These are phyloP conservation scores for Sinopyrophorus schimmeli DNA, from an alignment of 2,888 invertebrate species.

Conservation along the genomic window DNA sequence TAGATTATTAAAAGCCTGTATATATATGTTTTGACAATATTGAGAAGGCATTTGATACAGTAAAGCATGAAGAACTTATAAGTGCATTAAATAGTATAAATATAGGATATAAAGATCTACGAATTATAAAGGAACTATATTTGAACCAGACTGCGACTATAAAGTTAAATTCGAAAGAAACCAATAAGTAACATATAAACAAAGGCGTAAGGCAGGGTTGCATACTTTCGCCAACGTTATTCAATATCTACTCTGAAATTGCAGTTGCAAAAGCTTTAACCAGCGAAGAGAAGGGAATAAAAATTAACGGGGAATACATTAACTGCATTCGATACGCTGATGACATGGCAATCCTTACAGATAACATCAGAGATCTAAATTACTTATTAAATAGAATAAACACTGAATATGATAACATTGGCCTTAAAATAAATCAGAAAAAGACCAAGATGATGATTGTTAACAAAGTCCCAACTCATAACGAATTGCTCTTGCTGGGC, in stretches of 20 bases:
- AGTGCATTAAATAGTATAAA: too few relatives aligned
- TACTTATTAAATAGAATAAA: slow-evolving; percentile 3
- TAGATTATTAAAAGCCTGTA: slow-evolving; percentile 3
- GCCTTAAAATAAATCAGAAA: neutral
- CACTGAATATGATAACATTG: slow-evolving; percentile 1
- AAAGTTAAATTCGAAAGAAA: neutral
- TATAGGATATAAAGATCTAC: too few relatives aligned
- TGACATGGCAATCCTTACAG: slow-evolving; percentile 2
- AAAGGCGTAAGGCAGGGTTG: neutral
- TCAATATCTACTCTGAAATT: neutral
- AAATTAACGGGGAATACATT: neutral
- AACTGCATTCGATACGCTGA: slow-evolving; percentile 9
- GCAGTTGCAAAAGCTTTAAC: neutral
- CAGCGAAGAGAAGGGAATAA: neutral
- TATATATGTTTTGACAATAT: neutral
- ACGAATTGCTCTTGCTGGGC: neutral
- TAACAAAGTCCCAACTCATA: neutral
- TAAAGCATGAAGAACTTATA: too few relatives aligned
- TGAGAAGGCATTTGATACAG: neutral
- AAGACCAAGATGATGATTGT: slow-evolving; percentile 2
- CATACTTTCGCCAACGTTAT: neutral
- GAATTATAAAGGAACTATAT: neutral
- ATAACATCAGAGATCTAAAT: slow-evolving; percentile 1
- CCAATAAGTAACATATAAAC: slow-evolving; percentile 1
- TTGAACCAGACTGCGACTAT: neutral